These are phyloP conservation scores for Acanthacorydalis orientalis DNA, from an alignment of 2,888 invertebrate species.

Conservation along the genomic window DNA sequence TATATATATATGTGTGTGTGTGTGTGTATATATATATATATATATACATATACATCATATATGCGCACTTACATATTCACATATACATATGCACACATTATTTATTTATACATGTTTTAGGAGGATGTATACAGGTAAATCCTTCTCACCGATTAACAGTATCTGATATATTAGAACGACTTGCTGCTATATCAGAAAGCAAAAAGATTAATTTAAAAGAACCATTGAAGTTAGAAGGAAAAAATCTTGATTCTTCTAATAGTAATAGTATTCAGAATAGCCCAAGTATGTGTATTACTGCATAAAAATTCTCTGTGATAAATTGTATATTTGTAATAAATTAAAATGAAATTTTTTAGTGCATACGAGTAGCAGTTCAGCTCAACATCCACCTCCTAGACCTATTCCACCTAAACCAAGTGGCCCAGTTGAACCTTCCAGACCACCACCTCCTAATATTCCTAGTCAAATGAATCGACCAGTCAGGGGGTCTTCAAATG, in stretches of 20 bases:
- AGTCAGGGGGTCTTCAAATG: background rate
- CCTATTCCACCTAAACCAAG: constrained; percentile 17
- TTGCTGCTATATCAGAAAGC: constrained; percentile 80
- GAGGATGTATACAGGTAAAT: constrained; percentile 64
- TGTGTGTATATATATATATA: too few species aligned
- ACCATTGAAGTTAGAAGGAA: constrained; percentile 51
- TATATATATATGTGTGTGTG: too few species aligned
- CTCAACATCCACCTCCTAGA: constrained; percentile 18
- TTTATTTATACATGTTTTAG: constrained; percentile 25
- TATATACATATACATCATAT: too few species aligned
- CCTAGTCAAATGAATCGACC: constrained; percentile 11
- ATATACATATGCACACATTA: too few species aligned
- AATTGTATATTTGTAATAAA: background rate
- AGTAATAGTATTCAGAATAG: constrained; percentile 13
- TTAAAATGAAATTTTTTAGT: background rate
- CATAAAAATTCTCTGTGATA: constrained; percentile 5
- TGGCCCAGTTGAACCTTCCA: constrained; percentile 18
- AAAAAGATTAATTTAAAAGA: constrained; percentile 67
- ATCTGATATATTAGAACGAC: constrained; percentile 61
- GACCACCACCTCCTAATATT: constrained; percentile 16
- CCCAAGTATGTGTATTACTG: constrained; percentile 14
- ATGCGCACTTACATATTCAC: too few species aligned
- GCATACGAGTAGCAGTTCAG: background rate
- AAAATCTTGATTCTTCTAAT: constrained; percentile 17
- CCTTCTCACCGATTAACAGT: constrained; percentile 69